Base-by-base conservation (phyloP, 2,797 vertebrate species). In the Pangasius sanitwongsei region DNA sequence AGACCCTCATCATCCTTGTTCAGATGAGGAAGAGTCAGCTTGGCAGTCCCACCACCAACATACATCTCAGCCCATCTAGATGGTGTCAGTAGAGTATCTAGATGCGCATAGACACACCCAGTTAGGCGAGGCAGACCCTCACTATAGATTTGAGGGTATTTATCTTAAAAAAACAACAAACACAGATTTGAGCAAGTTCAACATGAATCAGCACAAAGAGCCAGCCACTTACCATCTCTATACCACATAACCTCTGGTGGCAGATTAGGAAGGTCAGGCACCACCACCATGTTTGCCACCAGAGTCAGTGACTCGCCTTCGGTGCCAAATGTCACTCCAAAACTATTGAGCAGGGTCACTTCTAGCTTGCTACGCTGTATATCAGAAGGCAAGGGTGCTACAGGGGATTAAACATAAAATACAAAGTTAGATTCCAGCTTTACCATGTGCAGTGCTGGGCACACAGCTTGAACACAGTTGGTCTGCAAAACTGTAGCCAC, bases 1-100 rank as follows among this genome's bases (percentile, higher is more conserved):
- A 99, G 96, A 41, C 98, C 98, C 94, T 99, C 98, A 1, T 99
- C 98, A 7, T 99, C 98, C 93, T 99, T 99, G 94, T 98, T 97
- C 93, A 99, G 95, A 89, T 97, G 96, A 28, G 97, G 96, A 91
- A 99, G 96, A 25, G 96, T 97, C 86, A 99, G 95, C 1, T 96
- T 95, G 80, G 98, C 97, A 23, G 95, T 94, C 0, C 98, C 96
- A 82, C 97, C 97, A 20, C 97, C 96, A 83, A 97, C 97, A 50
- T 96, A 96, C 94, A 97, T 95, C 91, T 97, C 96, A 0, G 91
- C 97, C 97, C 98, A 97, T 82, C 96, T 94, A 6, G 97, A 95
- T 48, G 98, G 94, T 25, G 95, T 95, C 90, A 99, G 92, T 85
- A 95, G 94, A 25, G 94, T 94, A 82, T 96, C 96, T 97, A 87